Evolutionary conservation across 2,888 invertebrate species (phyloP).

Genomic region (Deilephila porcellus): DNA sequence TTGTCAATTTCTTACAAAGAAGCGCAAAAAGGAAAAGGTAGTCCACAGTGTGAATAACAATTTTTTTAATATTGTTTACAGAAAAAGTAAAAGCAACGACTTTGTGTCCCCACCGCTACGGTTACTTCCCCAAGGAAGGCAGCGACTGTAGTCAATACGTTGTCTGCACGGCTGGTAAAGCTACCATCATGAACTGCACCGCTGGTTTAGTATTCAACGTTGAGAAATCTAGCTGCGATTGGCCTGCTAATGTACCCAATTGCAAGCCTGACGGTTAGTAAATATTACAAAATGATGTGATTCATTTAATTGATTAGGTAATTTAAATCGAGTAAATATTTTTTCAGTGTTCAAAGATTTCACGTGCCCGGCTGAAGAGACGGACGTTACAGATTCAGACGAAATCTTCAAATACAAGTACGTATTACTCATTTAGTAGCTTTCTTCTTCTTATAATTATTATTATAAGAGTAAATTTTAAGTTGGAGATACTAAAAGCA

Average conservation of each 20-base stretch:
- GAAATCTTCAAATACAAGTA: slow-evolving; percentile 25
- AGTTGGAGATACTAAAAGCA: too few species aligned
- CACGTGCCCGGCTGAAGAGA: not conserved
- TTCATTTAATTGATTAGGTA: not conserved
- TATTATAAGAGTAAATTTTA: too few species aligned
- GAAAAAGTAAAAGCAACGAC: not conserved
- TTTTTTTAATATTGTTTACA: not conserved
- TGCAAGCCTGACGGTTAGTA: not conserved
- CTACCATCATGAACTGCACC: slow-evolving; percentile 1
- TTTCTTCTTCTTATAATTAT: too few species aligned
- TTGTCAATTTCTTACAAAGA: too few species aligned
- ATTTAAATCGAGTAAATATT: not conserved
- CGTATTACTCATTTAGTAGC: not conserved
- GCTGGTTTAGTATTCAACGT: slow-evolving; percentile 7
- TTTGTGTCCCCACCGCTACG: not conserved
- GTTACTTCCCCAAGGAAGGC: slow-evolving; percentile 5
- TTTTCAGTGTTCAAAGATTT: slow-evolving; percentile 22
- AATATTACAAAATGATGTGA: not conserved
- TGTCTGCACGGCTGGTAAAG: slow-evolving; percentile 6
- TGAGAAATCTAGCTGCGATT: not conserved
- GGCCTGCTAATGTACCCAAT: not conserved
- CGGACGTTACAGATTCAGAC: not conserved
- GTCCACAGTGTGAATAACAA: too few species aligned
- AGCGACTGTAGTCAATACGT: slow-evolving; percentile 18
- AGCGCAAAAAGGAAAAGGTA: too few species aligned